These are phyloP conservation scores for Corella eumyota DNA, from an alignment of 23 tunicate genomes.

Conservation along the genomic window DNA sequence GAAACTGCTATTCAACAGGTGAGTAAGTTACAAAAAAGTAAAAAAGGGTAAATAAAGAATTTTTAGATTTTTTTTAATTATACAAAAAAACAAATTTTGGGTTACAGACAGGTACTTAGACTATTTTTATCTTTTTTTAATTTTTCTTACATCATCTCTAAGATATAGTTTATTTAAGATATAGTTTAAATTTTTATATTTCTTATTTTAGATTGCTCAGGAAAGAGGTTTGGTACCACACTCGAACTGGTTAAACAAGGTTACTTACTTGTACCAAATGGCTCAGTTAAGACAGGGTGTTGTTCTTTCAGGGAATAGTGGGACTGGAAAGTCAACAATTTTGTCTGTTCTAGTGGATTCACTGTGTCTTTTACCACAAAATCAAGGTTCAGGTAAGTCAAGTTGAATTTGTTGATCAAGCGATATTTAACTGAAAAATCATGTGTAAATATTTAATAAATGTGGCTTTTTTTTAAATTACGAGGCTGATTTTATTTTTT, in stretches of 20 bases:
- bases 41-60: neutral
- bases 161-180: no score
- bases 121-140: no score
- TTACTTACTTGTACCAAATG: slow-evolving; percentile 51
- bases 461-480: no score
- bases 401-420: neutral
- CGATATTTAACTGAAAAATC: no score
- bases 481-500: no score
- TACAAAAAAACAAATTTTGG: no score
- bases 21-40: neutral
- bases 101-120: no score
- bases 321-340: slow-evolving; percentile 63
- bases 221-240: slow-evolving; percentile 58
- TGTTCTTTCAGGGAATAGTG: slow-evolving; percentile 64
- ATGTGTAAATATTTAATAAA: no score
- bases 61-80: no score
- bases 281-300: slow-evolving; percentile 73
- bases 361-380: slow-evolving; percentile 59
- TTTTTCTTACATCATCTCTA: no score
- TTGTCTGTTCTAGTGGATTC: slow-evolving; percentile 73
- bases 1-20: slow-evolving; percentile 58
- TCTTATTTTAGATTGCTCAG: slow-evolving; percentile 44
- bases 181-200: no score
- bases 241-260: slow-evolving; percentile 57
- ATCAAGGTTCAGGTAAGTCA: slow-evolving; percentile 47